Evolutionary conservation across 2,797 vertebrate genomes (phyloP).

Genomic region (Poeciliopsis presidionis): DNA sequence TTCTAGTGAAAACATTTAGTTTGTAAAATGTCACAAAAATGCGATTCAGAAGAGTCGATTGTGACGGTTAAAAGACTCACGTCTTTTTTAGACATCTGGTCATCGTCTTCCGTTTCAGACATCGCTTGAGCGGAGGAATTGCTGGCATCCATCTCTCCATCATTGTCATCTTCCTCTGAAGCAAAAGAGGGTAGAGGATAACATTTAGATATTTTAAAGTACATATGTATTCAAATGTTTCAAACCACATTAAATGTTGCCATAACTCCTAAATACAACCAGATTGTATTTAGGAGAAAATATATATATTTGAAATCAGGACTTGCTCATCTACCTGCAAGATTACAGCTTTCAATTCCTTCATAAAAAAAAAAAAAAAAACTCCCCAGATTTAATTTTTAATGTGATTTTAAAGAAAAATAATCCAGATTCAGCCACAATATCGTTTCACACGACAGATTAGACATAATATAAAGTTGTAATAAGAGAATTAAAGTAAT

Average conservation of each 20-base stretch:
- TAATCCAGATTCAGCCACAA: not conserved
- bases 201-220: not conserved
- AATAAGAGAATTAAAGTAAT: too few relatives aligned
- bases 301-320: too few relatives aligned
- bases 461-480: too few relatives aligned
- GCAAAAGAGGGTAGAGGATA: not conserved
- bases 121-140: conserved; percentile 71
- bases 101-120: conserved; percentile 88
- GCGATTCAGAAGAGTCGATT: not conserved
- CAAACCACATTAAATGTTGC: not conserved
- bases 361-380: too few relatives aligned
- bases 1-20: conserved; percentile 73
- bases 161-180: conserved; percentile 79
- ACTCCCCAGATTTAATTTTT: not conserved
- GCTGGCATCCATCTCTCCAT: conserved; percentile 77
- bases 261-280: not conserved
- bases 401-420: not conserved
- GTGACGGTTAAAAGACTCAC: conserved; percentile 62
- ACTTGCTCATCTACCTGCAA: not conserved
- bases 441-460: too few relatives aligned
- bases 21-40: not conserved
- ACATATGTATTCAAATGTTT: not conserved
- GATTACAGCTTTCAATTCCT: not conserved
- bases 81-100: conserved; percentile 87
- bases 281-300: not conserved